A percentile compares a stretch with the other conserved stretches of the same genome.
Conservation (phyloP, 2,113 vertebrate genomes). For the Nerophis lumbriciformis region DNA sequence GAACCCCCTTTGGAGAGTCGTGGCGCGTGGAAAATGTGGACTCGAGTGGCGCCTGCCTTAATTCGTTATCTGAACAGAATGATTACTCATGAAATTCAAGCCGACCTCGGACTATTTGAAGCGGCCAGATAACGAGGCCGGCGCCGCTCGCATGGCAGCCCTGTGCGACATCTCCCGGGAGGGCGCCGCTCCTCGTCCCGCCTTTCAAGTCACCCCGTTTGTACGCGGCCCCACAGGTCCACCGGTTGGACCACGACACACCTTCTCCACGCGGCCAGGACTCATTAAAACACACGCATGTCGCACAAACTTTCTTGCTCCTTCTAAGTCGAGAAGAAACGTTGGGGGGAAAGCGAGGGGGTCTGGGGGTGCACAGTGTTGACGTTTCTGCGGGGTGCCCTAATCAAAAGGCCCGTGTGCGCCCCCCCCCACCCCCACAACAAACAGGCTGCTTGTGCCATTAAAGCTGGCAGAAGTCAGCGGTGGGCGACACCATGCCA, state of each 20-base stretch:
- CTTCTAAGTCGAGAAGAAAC: constrained; percentile 55
- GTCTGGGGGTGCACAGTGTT: constrained; percentile 8
- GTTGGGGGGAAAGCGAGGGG: constrained; percentile 38
- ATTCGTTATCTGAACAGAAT: constrained; percentile 66
- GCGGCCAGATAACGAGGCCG: constrained; percentile 62
- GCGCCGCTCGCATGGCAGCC: constrained; percentile 7
- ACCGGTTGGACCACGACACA: constrained; percentile 42
- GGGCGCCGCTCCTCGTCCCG: constrained; percentile 28
- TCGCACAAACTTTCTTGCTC: constrained; percentile 35
- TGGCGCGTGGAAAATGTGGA: constrained; percentile 49
- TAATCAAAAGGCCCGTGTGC: constrained; percentile 64
- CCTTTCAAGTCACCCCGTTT: constrained; percentile 23
- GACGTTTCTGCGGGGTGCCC: constrained; percentile 56
- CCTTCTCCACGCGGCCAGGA: constrained; percentile 22
- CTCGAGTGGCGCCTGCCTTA: constrained; percentile 58
- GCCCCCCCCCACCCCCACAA: constrained; percentile 46
- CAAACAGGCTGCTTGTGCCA: constrained; percentile 54
- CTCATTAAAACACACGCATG: constrained; percentile 62
- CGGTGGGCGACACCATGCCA: constrained; percentile 50
- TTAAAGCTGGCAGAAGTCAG: constrained; percentile 55
- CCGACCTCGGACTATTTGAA: constrained; percentile 62
- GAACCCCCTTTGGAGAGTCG: constrained; percentile 61
- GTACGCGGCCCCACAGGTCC: constrained; percentile 46
- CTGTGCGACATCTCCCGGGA: constrained; percentile 12
- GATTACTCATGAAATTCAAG: constrained; percentile 71